A percentile compares a stretch with the other conserved stretches of the same genome.
phyloP scores from a whole-genome alignment of 1,140 invertebrate species.

The Eufriesea mexicana region DNA sequence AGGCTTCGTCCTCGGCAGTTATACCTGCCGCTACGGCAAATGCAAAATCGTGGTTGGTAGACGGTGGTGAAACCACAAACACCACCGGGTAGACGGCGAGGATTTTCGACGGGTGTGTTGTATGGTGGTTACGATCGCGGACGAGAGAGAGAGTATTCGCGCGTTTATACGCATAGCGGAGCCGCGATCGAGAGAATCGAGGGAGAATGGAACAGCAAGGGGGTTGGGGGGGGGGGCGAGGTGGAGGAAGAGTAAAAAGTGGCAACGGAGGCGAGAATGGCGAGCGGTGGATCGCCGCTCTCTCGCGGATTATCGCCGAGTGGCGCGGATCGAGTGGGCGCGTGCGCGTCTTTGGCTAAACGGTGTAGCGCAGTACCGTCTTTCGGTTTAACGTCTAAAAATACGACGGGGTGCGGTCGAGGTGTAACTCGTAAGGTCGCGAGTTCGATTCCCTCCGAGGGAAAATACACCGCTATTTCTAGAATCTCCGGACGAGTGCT shows the following conservation, averaged over 20 bases:
- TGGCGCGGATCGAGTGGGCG: too few relatives aligned
- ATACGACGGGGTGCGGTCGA: slow-evolving; percentile 65
- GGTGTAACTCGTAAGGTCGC: slow-evolving; percentile 73
- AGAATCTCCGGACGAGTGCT: slow-evolving; percentile 55
- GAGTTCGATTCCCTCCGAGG: slow-evolving; percentile 74
- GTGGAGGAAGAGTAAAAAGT: too few relatives aligned
- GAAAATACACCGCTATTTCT: slow-evolving; percentile 76
- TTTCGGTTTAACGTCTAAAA: slow-evolving; percentile 68
- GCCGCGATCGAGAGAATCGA: too few relatives aligned
- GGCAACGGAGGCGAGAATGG: too few relatives aligned
- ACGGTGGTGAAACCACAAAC: slow-evolving; percentile 32
- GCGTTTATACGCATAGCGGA: too few relatives aligned
- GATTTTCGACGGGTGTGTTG: background rate
- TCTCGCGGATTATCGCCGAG: too few relatives aligned
- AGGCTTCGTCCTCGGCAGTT: slow-evolving; percentile 74
- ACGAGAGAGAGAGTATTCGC: too few relatives aligned
- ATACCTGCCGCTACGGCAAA: slow-evolving; percentile 68
- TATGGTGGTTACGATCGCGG: background rate
- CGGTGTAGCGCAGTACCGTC: slow-evolving; percentile 25
- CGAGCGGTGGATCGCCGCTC: too few relatives aligned
- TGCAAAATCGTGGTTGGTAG: slow-evolving; percentile 46
- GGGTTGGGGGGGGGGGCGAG: too few relatives aligned
- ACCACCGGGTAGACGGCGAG: background rate
- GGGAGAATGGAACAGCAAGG: too few relatives aligned
- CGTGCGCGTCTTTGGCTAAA: background rate